Evolutionary conservation across 2,797 vertebrate species (phyloP).

Genomic region (Acanthis flammea): DNA sequence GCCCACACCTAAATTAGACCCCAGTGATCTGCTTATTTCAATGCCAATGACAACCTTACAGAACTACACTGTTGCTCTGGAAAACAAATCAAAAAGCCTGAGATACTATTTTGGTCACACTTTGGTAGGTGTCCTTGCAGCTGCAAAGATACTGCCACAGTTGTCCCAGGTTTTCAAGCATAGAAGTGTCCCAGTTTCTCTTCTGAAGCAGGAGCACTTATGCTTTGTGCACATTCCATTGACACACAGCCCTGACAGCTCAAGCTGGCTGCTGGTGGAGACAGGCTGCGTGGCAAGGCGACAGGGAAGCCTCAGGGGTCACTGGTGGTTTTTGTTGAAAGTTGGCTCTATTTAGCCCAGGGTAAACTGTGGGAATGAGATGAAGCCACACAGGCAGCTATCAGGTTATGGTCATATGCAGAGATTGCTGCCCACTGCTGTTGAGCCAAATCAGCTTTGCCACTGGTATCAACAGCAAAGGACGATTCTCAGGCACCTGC

Average conservation of each 20-base stretch:
- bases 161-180: not conserved
- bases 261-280: not conserved
- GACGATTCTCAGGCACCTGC: not conserved
- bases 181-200: not conserved
- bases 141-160: not conserved
- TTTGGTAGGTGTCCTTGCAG: not conserved
- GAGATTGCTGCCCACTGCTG: not conserved
- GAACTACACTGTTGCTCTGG: not conserved
- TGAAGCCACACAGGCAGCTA: not conserved
- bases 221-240: not conserved
- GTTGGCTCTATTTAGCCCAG: not conserved
- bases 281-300: accelerated
- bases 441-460: not conserved
- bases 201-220: not conserved
- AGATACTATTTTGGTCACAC: not conserved
- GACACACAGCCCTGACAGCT: not conserved
- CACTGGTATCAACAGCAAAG: not conserved
- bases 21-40: not conserved
- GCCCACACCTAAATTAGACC: not conserved
- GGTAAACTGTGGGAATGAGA: not conserved
- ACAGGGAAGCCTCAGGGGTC: not conserved
- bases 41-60: not conserved
- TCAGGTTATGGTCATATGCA: not conserved
- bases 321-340: not conserved
- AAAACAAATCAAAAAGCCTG: not conserved